Evolutionary conservation across 2,797 vertebrate genomes (phyloP), one percentile per base, ranked within the genome.

Genomic region (Diplodus sargus): DNA sequence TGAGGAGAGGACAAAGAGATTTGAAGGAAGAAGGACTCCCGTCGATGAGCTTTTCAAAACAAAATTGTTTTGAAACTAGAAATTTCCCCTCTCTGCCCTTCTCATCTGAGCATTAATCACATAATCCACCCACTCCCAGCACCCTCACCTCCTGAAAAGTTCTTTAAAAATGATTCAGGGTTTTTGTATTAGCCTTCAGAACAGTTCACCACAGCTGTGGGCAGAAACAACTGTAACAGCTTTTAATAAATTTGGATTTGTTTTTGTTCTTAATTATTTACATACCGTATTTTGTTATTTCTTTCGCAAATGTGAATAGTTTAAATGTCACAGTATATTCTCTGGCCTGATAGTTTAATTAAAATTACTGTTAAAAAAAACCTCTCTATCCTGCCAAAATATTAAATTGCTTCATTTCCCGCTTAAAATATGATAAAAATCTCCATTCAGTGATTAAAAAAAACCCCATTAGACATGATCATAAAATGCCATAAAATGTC

Each of bases 71-170:
- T 56, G 51, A 70, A 72, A 71, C 70, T 43, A 56, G 20, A 75
- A 67, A 43, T 49, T 5, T 48, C 12, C 39, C 30, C 23, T 49
- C 58, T 49, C 74, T 76, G 57, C 72, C 28, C 60, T 42, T 64
- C 47, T 73, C 49, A 49, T 30, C 23, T 25, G 43, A 3, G 61
- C 23, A 54, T 39, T 52, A 69, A 83, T 74, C 70, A 60, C 45
- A 79, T 53, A 66, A 81, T 81, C 70, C 74, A 39, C 68, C 76
- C 84, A 74, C 85, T 80, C 54, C 12, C 45, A 1, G 18, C 14
- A 64, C 53, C 62, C 12, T n/a, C 53, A 48, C 59, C 57, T 70
- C 73, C 58, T 18, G 30, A 76, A 78, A 73, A 79, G 65, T 42
- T 54, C n/a, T 78, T 78, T 82, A 23, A 65, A 57, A 75, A 61